Evolutionary conservation across 2,888 invertebrate genomes (phyloP).

Genomic region (Norana najaformis): DNA sequence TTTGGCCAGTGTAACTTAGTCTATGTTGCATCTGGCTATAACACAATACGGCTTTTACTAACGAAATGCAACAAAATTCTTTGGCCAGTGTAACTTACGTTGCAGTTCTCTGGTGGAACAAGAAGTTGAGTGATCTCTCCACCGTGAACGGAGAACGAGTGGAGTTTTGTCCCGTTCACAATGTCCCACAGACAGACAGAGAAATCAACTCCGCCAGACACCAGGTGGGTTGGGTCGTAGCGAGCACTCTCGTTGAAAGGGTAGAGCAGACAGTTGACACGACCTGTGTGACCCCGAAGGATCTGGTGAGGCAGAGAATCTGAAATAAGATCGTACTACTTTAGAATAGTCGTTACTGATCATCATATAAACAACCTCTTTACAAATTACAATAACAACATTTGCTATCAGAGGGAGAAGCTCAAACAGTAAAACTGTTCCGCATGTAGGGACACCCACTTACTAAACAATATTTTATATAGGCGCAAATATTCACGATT

Average conservation of each 20-base stretch:
- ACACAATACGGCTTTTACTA: no score
- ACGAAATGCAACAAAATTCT: no score
- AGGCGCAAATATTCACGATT: no score
- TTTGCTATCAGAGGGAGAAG: no score
- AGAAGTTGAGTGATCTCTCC: conserved; percentile 92
- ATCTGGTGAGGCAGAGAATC: conserved; percentile 43
- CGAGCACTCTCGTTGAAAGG: conserved; percentile 83
- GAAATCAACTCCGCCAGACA: conserved; percentile 96
- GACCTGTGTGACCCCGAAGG: conserved; percentile 79
- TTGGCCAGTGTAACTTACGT: no score
- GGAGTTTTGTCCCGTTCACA: conserved; percentile 82
- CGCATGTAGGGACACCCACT: no score
- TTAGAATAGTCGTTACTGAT: not conserved
- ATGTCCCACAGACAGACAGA: conserved; percentile 96
- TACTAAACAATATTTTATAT: no score
- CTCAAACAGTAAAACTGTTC: no score
- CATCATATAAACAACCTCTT: no score
- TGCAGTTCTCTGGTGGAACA: conserved; percentile 84
- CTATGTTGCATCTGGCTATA: no score
- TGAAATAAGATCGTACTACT: conserved; percentile 19
- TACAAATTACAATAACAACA: no score
- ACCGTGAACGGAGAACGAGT: conserved; percentile 95
- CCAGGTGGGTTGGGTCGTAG: conserved; percentile 67
- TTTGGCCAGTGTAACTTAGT: no score
- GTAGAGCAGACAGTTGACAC: conserved; percentile 91